Conservation (phyloP, 2,888 invertebrate genomes). For the Penaeus monodon region DNA sequence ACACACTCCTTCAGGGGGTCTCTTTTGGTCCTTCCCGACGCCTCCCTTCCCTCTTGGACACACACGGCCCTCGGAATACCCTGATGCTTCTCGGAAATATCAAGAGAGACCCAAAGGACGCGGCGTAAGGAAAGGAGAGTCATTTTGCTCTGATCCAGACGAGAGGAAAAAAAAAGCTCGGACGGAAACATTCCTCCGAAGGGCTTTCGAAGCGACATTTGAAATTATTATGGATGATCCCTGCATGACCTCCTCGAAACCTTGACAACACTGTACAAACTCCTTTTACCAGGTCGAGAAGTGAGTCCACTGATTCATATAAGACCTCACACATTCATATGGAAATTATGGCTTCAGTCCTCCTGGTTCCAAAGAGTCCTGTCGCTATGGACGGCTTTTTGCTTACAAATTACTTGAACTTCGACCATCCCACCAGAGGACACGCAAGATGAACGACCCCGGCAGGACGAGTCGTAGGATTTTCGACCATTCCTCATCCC, state of each 20-base stretch:
- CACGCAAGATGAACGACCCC: not conserved
- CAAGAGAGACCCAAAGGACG: too few relatives aligned
- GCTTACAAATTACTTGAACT: slow-evolving; percentile 5
- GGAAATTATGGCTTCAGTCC: slow-evolving; percentile 41
- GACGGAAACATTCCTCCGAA: too few relatives aligned
- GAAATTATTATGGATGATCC: too few relatives aligned
- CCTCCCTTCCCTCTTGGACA: too few relatives aligned
- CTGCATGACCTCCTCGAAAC: not conserved
- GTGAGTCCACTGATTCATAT: slow-evolving; percentile 42
- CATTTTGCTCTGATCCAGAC: not conserved
- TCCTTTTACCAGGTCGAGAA: slow-evolving; percentile 41
- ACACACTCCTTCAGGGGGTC: too few relatives aligned
- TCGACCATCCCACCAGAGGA: slow-evolving; percentile 34
- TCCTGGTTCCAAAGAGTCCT: slow-evolving; percentile 6
- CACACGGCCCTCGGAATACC: too few relatives aligned
- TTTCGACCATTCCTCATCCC: slow-evolving; percentile 34
- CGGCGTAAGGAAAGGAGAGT: too few relatives aligned
- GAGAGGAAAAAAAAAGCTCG: not conserved
- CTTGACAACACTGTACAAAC: slow-evolving; percentile 30
- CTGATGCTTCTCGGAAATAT: too few relatives aligned
- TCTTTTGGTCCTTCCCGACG: too few relatives aligned
- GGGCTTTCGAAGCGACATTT: too few relatives aligned
- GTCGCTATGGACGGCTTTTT: slow-evolving; percentile 27
- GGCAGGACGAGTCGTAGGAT: not conserved
- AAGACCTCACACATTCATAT: slow-evolving; percentile 55